phyloP scores from a whole-genome alignment of 1,140 invertebrate species.

The Eumeta japonica region DNA sequence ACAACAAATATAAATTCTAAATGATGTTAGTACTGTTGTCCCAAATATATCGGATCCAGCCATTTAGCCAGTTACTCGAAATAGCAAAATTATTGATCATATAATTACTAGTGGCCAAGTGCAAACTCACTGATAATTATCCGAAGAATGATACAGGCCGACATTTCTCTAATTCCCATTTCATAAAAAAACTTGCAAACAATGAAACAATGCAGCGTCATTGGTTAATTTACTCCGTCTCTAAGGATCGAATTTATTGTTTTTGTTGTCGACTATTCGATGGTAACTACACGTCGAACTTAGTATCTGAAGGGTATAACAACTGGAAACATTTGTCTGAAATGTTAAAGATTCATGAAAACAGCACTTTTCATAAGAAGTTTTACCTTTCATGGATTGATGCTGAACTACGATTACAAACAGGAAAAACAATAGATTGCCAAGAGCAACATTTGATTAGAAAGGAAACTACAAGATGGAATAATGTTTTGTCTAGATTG shows the following conservation, averaged over 20 bases:
- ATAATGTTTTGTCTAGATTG: conserved; percentile 17
- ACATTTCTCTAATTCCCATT: conserved; percentile 20
- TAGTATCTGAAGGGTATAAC: conserved; percentile 14
- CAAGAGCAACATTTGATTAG: too few species aligned
- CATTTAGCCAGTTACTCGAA: conserved; percentile 13
- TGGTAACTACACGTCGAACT: conserved; percentile 13
- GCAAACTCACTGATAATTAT: conserved; percentile 18
- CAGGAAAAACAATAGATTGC: too few species aligned
- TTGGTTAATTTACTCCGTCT: conserved; percentile 18
- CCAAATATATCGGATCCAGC: too few species aligned
- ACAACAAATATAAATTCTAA: conserved; percentile 19
- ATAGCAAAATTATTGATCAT: conserved; percentile 20
- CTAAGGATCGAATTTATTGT: conserved; percentile 14
- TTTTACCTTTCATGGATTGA: conserved; percentile 12
- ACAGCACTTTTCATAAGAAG: conserved; percentile 16
- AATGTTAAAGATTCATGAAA: conserved; percentile 15
- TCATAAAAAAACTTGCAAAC: conserved; percentile 13
- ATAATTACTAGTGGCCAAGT: conserved; percentile 15
- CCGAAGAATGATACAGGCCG: conserved; percentile 12
- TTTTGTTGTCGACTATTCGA: conserved; percentile 15
- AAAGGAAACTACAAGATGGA: conserved; percentile 14
- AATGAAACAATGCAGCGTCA: conserved; percentile 16
- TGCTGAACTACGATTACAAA: conserved; percentile 10
- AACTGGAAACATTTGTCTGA: conserved; percentile 15
- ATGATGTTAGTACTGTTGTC: conserved; percentile 16